A percentile compares a stretch with the other conserved stretches of the same genome.
Conservation (phyloP, 2,797 vertebrate genomes). For the Chelidonichthys spinosus region DNA sequence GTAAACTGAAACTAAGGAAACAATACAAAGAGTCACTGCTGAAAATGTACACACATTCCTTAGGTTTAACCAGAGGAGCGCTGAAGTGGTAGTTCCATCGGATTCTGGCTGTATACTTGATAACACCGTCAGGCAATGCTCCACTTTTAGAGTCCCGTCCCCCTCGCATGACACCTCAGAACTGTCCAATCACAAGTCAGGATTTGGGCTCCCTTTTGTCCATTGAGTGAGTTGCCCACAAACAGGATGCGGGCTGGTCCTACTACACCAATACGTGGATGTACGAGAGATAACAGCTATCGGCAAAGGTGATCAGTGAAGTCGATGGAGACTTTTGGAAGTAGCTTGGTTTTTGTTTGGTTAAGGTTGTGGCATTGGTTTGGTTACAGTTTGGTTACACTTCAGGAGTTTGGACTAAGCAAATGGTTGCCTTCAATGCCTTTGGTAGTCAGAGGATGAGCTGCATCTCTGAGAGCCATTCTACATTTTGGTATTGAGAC, state of each 20-base stretch:
- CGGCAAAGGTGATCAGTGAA: conserved; percentile 64
- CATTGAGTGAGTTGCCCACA: conserved; percentile 55
- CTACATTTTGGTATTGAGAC: conserved; percentile 76
- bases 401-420: conserved; percentile 79
- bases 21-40: conserved; percentile 88
- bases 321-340: conserved; percentile 79
- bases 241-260: conserved; percentile 45
- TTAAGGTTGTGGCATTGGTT: conserved; percentile 81
- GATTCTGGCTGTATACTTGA: conserved; percentile 75
- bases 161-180: conserved; percentile 77
- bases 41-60: conserved; percentile 92
- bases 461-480: conserved; percentile 78
- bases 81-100: conserved; percentile 86
- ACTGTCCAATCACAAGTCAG: conserved; percentile 82
- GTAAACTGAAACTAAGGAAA: conserved; percentile 80
- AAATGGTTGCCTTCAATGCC: conserved; percentile 74
- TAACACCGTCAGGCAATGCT: conserved; percentile 71
- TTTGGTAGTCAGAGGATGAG: conserved; percentile 82
- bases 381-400: conserved; percentile 82
- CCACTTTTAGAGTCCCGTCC: conserved; percentile 76
- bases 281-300: conserved; percentile 64
- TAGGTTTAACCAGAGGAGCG: conserved; percentile 89
- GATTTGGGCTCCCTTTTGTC: conserved; percentile 62
- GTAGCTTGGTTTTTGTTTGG: conserved; percentile 82
- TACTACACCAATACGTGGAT: conserved; percentile 51